Conservation (phyloP, 2,888 invertebrate species). For the Ichneumoninae sp. region DNA sequence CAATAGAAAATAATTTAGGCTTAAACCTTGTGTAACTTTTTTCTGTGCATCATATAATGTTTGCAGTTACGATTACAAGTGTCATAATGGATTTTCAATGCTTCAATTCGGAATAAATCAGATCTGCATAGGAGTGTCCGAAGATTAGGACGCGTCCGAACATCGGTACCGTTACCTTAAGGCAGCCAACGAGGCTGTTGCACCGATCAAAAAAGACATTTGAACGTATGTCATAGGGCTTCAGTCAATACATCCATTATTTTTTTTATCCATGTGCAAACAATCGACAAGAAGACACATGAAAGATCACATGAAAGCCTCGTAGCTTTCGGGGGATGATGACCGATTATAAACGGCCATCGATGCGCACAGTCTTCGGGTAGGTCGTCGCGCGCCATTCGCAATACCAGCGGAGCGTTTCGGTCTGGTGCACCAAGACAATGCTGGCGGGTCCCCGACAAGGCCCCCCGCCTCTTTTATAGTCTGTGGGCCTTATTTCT, state of each 20-base stretch:
- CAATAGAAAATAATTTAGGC: too few species aligned
- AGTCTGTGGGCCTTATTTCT: neutral
- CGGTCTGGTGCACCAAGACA: conserved; percentile 24
- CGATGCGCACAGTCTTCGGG: neutral
- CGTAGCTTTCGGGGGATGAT: neutral
- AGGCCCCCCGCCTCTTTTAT: neutral
- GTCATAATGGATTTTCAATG: too few species aligned
- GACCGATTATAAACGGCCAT: conserved; percentile 5
- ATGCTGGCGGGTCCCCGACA: conserved; percentile 25
- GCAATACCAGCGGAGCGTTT: conserved; percentile 38
- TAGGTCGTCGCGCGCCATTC: neutral
- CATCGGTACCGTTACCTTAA: too few species aligned
- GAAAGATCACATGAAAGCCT: neutral
- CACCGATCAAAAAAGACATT: too few species aligned
- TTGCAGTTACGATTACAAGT: too few species aligned
- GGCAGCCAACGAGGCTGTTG: too few species aligned
- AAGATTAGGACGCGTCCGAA: too few species aligned
- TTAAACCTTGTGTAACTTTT: too few species aligned
- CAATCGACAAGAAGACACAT: neutral
- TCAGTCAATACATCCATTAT: neutral
- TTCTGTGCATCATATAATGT: too few species aligned
- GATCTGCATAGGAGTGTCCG: too few species aligned
- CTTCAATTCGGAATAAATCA: too few species aligned
- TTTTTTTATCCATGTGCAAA: neutral
- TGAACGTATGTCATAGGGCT: too few species aligned